Base-by-base conservation (phyloP, 2,113 vertebrate species). In the Bungarus multicinctus region DNA sequence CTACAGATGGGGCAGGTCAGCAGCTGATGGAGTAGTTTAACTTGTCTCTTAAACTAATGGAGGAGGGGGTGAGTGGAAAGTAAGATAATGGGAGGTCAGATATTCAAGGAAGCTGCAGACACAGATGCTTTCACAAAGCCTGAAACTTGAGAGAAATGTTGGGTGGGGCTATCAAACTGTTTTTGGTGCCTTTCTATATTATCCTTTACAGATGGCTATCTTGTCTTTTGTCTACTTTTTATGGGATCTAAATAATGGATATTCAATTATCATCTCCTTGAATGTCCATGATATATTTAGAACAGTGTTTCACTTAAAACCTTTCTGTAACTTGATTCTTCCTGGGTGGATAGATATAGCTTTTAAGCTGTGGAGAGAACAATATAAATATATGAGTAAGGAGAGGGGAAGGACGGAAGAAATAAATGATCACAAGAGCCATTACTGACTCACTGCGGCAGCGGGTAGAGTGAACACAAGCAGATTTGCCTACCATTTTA, bases 241-340 rank as follows among this genome's bases (percentile, higher is more conserved):
- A 43, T 81, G 18, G 18, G n/a, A 43, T 88, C 60, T 8, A 20
- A 74, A 88, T 74, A n/a, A 55, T 47, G 14, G 18, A 89, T 27
- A 55, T 47, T 45, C 45, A 92, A n/a, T 20, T 86, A 85, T 58
- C 85, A 85, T 23, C 45, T 89, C 39, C 45, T 58, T 39, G 54
- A 89, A 50, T 90, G 55, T 88, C 11, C 45, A 53, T 92, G 64
- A 69, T 50, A 52, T 89, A 92, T 92, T 85, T 85, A 93, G 88
- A 90, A 60, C 54, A 27, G 25, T 27, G 43, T 89, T 50, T 93
- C 74, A 89, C 43, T 93, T 69, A 34, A 54, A 27, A 43, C 9
- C 27, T 89, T 93, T 55, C 54, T 86, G 92, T 86, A 89, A 93
- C 58, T 50, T 58, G 88, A 85, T 86, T 50, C 88, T 90, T 57